A percentile compares a stretch with the other conserved stretches of the same genome.
Conservation (phyloP, 2,888 invertebrate genomes). For the Dryobota labecula region DNA sequence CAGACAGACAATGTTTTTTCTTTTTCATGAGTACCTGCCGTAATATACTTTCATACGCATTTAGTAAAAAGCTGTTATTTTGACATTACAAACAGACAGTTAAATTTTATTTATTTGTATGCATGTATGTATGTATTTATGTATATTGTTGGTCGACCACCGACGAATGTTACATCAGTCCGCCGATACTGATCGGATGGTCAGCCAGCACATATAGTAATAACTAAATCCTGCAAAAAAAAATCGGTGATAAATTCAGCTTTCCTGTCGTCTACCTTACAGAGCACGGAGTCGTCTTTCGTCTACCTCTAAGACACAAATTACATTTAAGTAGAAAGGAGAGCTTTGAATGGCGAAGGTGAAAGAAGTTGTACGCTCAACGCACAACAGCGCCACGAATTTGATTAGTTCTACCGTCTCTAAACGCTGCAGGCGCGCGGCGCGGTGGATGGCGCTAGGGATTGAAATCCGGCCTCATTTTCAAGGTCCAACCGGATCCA, state of each 20-base stretch:
- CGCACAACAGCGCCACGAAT: background rate
- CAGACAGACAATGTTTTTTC: too few relatives aligned
- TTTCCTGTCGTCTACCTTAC: background rate
- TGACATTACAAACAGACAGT: too few relatives aligned
- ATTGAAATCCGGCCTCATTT: too few relatives aligned
- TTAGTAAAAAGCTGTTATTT: too few relatives aligned
- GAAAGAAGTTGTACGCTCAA: background rate
- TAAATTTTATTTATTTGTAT: too few relatives aligned
- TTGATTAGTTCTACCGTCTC: background rate
- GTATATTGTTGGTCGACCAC: too few relatives aligned
- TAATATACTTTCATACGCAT: too few relatives aligned
- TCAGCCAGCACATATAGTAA: background rate
- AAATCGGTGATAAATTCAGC: background rate
- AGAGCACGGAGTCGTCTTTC: background rate
- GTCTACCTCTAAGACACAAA: too few relatives aligned
- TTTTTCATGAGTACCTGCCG: too few relatives aligned
- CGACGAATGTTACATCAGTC: background rate
- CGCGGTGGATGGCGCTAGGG: too few relatives aligned
- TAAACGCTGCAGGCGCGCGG: background rate
- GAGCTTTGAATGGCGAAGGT: background rate
- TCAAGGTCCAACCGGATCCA: too few relatives aligned
- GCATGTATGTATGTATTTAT: too few relatives aligned
- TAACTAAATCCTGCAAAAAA: background rate
- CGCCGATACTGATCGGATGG: background rate
- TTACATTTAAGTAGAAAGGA: background rate